phyloP scores from a whole-genome alignment of 2,888 invertebrate species.

The Phymatocera aterrima region DNA sequence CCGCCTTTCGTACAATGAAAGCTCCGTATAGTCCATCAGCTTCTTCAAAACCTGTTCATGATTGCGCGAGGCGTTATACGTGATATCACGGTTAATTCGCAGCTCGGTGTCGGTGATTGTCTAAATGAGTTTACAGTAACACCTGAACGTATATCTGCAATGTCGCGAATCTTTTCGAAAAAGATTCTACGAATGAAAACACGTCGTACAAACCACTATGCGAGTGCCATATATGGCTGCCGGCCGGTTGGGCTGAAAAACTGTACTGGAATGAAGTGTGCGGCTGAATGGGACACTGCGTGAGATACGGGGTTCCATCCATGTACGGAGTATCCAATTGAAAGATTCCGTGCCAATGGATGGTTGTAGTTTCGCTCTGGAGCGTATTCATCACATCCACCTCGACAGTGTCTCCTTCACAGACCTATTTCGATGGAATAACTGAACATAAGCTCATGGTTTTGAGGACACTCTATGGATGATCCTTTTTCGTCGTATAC shows the following conservation, averaged over 20 bases:
- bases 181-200: neutral
- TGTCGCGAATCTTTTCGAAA: neutral
- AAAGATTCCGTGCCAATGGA: conserved; percentile 77
- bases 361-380: conserved; percentile 71
- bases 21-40: conserved; percentile 74
- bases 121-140: neutral
- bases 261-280: conserved; percentile 69
- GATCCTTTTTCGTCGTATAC: neutral
- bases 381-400: conserved; percentile 74
- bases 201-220: conserved; percentile 65
- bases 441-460: too few relatives aligned
- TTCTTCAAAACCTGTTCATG: conserved; percentile 70
- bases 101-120: neutral
- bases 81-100: neutral
- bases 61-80: neutral
- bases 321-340: conserved; percentile 71
- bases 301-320: conserved; percentile 74
- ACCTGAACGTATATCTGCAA: neutral
- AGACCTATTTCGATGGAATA: conserved; percentile 68
- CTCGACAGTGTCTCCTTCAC: conserved; percentile 74
- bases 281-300: conserved; percentile 73
- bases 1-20: conserved; percentile 69
- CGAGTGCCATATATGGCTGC: conserved; percentile 74
- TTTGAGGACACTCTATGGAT: too few relatives aligned
- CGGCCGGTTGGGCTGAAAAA: conserved; percentile 70